These are phyloP conservation scores for Aplysia californica DNA, from an alignment of 1,140 invertebrate genomes.

Conservation along the genomic window DNA sequence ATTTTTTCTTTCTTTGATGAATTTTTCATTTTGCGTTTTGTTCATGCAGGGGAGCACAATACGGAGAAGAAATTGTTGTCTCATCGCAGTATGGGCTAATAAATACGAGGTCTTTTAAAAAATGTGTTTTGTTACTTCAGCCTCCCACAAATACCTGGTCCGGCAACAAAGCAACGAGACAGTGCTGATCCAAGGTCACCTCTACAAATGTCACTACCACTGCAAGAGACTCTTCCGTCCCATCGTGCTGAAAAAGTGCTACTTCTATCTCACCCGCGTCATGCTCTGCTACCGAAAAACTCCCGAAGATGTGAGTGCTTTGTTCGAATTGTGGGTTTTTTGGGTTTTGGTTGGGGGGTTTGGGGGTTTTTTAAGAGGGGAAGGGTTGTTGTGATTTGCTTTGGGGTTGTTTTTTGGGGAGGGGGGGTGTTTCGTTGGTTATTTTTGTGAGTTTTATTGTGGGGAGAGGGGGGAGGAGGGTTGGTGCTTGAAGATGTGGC, in stretches of 20 bases:
- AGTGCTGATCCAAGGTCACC: constrained; percentile 40
- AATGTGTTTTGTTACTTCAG: constrained; percentile 13
- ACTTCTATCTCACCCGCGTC: constrained; percentile 44
- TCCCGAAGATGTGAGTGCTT: constrained; percentile 27
- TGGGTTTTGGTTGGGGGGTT: not conserved
- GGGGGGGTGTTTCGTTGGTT: too few relatives aligned
- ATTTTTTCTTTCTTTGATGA: too few relatives aligned
- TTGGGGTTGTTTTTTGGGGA: not conserved
- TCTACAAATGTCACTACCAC: constrained; percentile 41
- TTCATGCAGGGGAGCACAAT: too few relatives aligned
- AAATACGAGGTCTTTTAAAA: too few relatives aligned
- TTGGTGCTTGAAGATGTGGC: too few relatives aligned
- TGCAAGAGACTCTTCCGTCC: constrained; percentile 37
- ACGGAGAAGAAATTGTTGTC: too few relatives aligned
- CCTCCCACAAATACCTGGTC: constrained; percentile 25
- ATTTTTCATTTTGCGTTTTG: too few relatives aligned
- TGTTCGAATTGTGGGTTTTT: not conserved
- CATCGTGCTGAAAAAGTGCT: constrained; percentile 45
- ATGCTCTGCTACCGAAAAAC: constrained; percentile 38
- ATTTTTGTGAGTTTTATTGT: too few relatives aligned
- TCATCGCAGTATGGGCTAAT: too few relatives aligned
- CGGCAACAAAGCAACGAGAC: constrained; percentile 39
- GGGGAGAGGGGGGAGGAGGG: too few relatives aligned
- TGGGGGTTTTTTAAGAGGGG: not conserved
- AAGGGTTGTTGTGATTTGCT: not conserved